Base-by-base conservation (phyloP, 2,113 vertebrate species). In the Strigops habroptila region DNA sequence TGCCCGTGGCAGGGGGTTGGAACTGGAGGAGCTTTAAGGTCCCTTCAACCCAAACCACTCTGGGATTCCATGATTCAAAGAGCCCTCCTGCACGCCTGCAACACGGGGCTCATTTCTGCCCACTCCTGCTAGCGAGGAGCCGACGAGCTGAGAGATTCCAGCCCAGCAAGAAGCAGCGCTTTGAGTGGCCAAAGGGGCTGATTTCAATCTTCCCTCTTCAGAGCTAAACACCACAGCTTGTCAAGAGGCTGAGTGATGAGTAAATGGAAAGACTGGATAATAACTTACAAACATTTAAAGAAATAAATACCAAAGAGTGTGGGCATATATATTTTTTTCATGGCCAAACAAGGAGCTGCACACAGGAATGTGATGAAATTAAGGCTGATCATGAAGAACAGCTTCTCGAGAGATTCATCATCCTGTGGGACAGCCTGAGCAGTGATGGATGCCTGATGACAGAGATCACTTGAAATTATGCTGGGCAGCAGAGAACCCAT, bases 201-300 rank as follows among this genome's bases (percentile, higher is more conserved):
- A 91, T 82, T 95, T 74, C 39, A 81, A 30, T 71, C 69, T 81
- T 63, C 76, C 67, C 60, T 83, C 76, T 68, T 64, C 75, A 84
- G 64, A 78, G 83, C 51, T 78, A 3, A 74, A 63, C 73, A 88
- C 70, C n/a, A 0, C 43, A 49, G 69, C 49, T 70, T 71, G 77
- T 91, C 82, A 75, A 73, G 9, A 59, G 62, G 48, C 80, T 27
- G 74, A 82, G 48, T 18, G 74, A 83, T 78, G 91, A 96, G 69
- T 24, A 91, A 94, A 92, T 78, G 86, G 83, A 93, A 95, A 94
- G 76, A 64, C 73, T 63, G 87, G 67, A 95, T 71, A 90, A 93
- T 12, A 84, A 75, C 64, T 81, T 71, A 77, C 28, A 82, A 92
- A 87, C 52, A 71, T 79, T 51, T 63, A 59, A 86, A 94, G 55